Evolutionary conservation across 2,113 vertebrate species (phyloP), one percentile per base, ranked within the genome.

Genomic region (Pongo abelii): DNA sequence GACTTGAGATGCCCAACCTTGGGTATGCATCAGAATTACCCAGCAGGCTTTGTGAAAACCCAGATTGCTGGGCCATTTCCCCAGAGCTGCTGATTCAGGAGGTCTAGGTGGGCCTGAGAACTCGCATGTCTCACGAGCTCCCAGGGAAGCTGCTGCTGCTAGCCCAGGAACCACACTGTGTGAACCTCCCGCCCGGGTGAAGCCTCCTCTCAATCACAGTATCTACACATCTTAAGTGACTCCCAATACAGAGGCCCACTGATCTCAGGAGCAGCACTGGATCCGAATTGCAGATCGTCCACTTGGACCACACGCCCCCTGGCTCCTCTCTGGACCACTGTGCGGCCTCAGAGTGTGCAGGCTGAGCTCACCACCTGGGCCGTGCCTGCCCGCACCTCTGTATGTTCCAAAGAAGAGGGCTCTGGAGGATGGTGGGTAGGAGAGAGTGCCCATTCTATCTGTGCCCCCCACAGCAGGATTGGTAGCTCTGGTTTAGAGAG

Each of bases 11-110:
- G 8, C 3, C 16, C 27, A 40, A 3, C 17, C 38, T 17, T 8
- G 12, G 43, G 46, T 6, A 3, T 2, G 5, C 48, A 8, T 3
- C 55, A 40, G 20, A 40, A 35, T 27, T 14, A 64, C 38, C 18
- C 30, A 20, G 6, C 22, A 8, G 38, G 3, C 13, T 48, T 43
- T 18, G 32, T 16, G 6, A 23, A 79, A 50, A 43, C 25, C 6
- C 35, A 2, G 38, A 46, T 10, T 1, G 1, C 20, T 0, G 6
- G 55, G 12, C n/a, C 30, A 4, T 1, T 13, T n/a, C 40, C 2
- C 48, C 3, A 2, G 10, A 35, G 22, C 17, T 25, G 55, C 78
- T 46, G n/a, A 23, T 18, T 40, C 43, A 18, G 57, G 10, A 12
- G n/a, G 5, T 8, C 38, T 3, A 2, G 12, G 0, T 8, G 18